A percentile compares a stretch with the other conserved stretches of the same genome.
Evolutionary conservation across 2,113 vertebrate species (phyloP).

Genomic region (Varanus komodoensis): DNA sequence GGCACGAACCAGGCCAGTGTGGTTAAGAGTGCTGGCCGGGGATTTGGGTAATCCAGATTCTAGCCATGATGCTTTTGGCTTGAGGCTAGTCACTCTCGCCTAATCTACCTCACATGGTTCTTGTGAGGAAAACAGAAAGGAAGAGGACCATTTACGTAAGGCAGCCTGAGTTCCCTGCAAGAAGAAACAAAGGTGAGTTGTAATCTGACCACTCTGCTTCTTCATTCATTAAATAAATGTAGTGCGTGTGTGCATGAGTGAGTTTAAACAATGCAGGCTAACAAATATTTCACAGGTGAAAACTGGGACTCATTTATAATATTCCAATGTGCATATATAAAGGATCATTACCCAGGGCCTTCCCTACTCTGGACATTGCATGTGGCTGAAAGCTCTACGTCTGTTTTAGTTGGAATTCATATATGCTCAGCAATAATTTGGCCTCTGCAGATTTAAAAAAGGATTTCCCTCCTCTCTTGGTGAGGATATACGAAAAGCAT

Average conservation of each 20-base stretch:
- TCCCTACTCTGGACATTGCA: neutral
- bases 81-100: too few species aligned
- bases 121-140: too few species aligned
- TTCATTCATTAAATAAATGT: constrained; percentile 18
- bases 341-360: neutral
- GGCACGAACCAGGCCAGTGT: too few species aligned
- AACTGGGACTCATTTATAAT: neutral
- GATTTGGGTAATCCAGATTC: too few species aligned
- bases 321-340: neutral
- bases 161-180: too few species aligned
- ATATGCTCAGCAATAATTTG: neutral
- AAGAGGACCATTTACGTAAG: too few species aligned
- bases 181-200: too few species aligned
- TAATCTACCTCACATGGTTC: too few species aligned
- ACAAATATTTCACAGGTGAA: neutral
- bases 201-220: constrained; percentile 13
- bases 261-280: neutral
- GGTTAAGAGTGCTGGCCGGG: too few species aligned
- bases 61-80: too few species aligned
- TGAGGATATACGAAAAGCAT: neutral
- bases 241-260: too few species aligned
- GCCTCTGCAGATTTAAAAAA: neutral
- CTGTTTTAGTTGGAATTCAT: neutral
- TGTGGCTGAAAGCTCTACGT: neutral
- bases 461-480: neutral